phyloP scores from a whole-genome alignment of 1,140 invertebrate species.

The Whitmania pigra region DNA sequence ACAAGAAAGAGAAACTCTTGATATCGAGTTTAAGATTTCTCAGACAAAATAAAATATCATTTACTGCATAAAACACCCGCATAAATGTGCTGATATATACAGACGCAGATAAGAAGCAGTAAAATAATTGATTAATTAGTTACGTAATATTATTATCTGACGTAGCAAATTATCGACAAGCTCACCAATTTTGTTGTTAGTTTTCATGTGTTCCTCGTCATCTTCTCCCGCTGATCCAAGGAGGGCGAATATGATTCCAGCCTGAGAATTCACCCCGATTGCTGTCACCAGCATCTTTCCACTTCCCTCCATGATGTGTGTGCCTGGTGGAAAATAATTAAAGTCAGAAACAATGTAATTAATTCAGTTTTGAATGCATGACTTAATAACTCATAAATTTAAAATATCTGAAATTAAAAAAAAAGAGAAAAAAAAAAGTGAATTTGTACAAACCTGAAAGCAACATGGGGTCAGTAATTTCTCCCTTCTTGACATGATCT shows the following conservation, averaged over 20 bases:
- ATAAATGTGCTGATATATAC: too few species aligned
- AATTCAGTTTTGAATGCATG: too few species aligned
- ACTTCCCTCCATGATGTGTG: conserved; percentile 99
- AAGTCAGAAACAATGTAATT: not conserved
- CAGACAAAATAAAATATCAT: too few species aligned
- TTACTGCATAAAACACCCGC: too few species aligned
- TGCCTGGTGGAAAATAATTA: conserved; percentile 51
- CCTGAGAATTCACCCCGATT: conserved; percentile 96
- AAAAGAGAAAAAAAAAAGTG: too few species aligned
- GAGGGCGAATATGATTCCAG: conserved; percentile 97
- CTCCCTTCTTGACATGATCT: conserved; percentile 92
- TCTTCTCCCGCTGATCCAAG: conserved; percentile 84
- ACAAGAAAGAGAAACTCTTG: too few species aligned
- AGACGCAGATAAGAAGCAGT: too few species aligned
- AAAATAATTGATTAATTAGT: conserved; percentile 14
- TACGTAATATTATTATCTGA: too few species aligned
- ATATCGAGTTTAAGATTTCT: too few species aligned
- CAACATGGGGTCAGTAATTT: conserved; percentile 79
- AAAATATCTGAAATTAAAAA: too few species aligned
- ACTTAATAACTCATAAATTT: too few species aligned
- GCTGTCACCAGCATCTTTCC: conserved; percentile 97
- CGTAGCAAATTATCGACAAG: not conserved
- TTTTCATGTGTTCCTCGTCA: conserved; percentile 46
- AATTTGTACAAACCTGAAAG: conserved; percentile 56
- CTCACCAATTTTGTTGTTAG: conserved; percentile 37